Evolutionary conservation across 23 tunicate genomes (phyloP), one percentile per base, ranked within the genome.

Genomic region (Trididemnum nubilum): DNA sequence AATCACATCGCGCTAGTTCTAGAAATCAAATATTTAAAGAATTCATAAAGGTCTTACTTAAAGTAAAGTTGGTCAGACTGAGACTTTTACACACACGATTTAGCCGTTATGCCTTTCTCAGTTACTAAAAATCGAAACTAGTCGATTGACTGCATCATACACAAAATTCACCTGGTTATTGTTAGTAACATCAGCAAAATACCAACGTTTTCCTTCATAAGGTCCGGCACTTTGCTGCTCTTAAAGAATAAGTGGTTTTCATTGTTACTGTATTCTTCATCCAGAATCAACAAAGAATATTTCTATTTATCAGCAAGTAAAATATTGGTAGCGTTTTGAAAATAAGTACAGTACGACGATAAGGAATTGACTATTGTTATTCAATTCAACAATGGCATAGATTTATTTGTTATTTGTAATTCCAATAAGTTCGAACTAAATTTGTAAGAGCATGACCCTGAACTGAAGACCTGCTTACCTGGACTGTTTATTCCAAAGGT

Each of bases 401-500:
- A 49, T 49, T 49, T 49, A 49, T 49, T 49, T 49, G n/a, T n/a
- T n/a, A n/a, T n/a, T n/a, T 49, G 57, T 18, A 49, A 9, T 49
- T 49, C 57, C 57, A 49, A 49, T 9, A 49, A 49, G 18, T 49
- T 18, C 18, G 18, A 18, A 49, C 18, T 9, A 49, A 49, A 18
- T 18, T 49, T 49, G 57, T 49, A 49, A 49, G 18, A 49, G 57
- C 18, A 49, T 49, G 57, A 49, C 57, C 18, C 18, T 49, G 18
- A 49, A 49, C 18, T 49, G 57, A 49, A 12, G 57, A 12, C 12
- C 57, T 49, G 57, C 57, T 49, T 49, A 49, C 79, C 59, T 73
- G 59, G 79, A 73, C 29, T 73, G 79, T n/a, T 44, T 73, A 25
- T 73, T 73, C 79, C 79, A 73, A 24, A 61, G 26, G 3, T 61